Percentiles rank a stretch among this genome's conserved stretches.
These are phyloP conservation scores for Magallana gigas DNA, from an alignment of 1,140 invertebrate species.

Conservation along the genomic window DNA sequence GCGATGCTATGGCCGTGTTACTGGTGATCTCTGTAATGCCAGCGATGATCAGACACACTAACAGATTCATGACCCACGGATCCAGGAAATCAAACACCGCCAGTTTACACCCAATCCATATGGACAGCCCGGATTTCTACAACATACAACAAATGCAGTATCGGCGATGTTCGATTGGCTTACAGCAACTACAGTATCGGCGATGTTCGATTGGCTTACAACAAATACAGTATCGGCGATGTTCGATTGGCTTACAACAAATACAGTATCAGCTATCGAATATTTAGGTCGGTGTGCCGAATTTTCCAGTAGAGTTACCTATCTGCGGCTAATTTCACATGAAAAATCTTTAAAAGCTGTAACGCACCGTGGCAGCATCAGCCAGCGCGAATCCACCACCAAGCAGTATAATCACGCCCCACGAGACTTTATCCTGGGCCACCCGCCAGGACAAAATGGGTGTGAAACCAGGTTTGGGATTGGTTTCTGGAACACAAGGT, in stretches of 20 bases:
- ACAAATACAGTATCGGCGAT: too few species aligned
- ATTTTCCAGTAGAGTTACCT: too few species aligned
- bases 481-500: neutral
- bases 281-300: too few species aligned
- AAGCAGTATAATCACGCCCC: constrained; percentile 77
- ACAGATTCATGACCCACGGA: constrained; percentile 70
- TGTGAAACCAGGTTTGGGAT: neutral
- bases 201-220: too few species aligned
- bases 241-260: too few species aligned
- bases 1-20: constrained; percentile 80
- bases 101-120: constrained; percentile 70
- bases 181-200: too few species aligned
- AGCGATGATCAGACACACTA: constrained; percentile 76
- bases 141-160: neutral
- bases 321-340: too few species aligned
- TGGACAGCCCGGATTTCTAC: constrained; percentile 73
- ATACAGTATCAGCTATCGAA: too few species aligned
- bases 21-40: constrained; percentile 80
- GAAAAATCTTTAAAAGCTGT: too few species aligned
- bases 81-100: constrained; percentile 65
- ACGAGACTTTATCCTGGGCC: constrained; percentile 41
- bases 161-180: too few species aligned
- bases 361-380: constrained; percentile 84
- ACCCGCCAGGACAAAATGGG: constrained; percentile 24
- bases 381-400: constrained; percentile 91